Percentiles rank a stretch among this genome's conserved stretches.
Conservation (phyloP, 2,113 vertebrate species). For the Lasiurus borealis region DNA sequence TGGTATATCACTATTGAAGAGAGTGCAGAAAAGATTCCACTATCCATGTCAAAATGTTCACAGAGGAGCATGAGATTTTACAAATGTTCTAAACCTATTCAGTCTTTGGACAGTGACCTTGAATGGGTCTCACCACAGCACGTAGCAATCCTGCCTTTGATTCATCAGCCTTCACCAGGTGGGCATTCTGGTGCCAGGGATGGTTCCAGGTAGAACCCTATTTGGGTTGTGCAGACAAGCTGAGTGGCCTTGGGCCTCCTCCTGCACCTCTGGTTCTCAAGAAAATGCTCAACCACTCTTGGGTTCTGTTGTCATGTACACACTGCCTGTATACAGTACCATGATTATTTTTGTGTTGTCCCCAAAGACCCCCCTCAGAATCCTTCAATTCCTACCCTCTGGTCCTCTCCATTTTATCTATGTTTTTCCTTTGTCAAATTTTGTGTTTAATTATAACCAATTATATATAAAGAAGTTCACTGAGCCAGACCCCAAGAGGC, state of each 20-base stretch:
- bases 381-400: not conserved
- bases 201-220: not conserved
- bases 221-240: not conserved
- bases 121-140: not conserved
- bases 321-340: not conserved
- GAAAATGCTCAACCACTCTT: not conserved
- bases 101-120: not conserved
- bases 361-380: not conserved
- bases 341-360: not conserved
- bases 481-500: not conserved
- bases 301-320: not conserved
- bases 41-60: not conserved
- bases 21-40: not conserved
- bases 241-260: not conserved
- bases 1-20: not conserved
- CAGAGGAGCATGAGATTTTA: not conserved
- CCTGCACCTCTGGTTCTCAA: not conserved
- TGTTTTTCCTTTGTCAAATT: not conserved
- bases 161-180: not conserved
- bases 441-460: conserved; percentile 19
- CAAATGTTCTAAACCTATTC: not conserved
- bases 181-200: not conserved
- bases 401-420: not conserved
- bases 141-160: fast-evolving
- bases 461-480: not conserved